Evolutionary conservation across 37 sponge, comb jelly and placozoan genomes (phyloP).

Genomic region (Corticium candelabrum): DNA sequence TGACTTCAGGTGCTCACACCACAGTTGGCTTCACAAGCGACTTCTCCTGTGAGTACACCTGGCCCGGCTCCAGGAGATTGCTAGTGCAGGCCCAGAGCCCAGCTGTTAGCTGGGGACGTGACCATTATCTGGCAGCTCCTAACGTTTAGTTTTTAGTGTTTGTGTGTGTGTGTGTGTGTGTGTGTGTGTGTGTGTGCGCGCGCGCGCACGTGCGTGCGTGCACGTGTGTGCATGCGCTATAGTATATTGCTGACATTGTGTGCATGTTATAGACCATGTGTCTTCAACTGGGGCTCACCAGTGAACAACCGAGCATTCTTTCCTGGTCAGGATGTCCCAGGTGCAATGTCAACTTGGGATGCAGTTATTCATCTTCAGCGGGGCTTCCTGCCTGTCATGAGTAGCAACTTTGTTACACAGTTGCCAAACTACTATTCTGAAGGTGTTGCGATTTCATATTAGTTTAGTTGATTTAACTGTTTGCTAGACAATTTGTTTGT

Average conservation of each 20-base stretch:
- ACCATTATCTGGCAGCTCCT: too few relatives aligned
- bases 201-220: background rate
- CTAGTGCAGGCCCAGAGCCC: too few relatives aligned
- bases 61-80: too few relatives aligned
- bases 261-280: constrained; percentile 5
- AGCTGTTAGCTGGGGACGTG: too few relatives aligned
- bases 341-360: background rate
- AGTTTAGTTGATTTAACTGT: too few relatives aligned
- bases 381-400: background rate
- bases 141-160: too few relatives aligned
- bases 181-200: background rate
- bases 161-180: too few relatives aligned
- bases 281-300: constrained; percentile 6
- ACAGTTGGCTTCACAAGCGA: too few relatives aligned
- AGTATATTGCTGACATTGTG: background rate
- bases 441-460: too few relatives aligned
- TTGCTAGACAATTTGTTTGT: background rate
- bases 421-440: too few relatives aligned
- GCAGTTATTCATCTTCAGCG: background rate
- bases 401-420: background rate
- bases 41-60: too few relatives aligned
- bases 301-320: constrained; percentile 8
- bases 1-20: too few relatives aligned
- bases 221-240: background rate
- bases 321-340: constrained; percentile 13